Percentiles rank a stretch among this genome's conserved stretches.
Conservation (phyloP, 1,140 invertebrate genomes). For the Temnothorax curvispinosus region DNA sequence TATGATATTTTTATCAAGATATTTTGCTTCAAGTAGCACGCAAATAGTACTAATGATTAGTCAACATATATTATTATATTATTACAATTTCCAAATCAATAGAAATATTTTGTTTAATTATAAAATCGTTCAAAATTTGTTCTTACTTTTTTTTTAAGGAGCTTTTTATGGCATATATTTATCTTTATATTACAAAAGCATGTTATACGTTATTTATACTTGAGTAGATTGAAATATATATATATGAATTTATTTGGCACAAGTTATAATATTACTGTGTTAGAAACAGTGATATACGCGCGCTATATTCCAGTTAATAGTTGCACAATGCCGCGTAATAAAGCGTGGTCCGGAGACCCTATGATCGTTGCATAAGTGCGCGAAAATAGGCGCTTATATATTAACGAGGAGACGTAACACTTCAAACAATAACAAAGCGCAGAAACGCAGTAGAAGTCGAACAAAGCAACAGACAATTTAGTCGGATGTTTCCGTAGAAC, state of each 20-base stretch:
- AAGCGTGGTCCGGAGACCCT: neutral
- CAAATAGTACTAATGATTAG: neutral
- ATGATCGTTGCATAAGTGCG: conserved; percentile 39
- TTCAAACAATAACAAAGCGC: conserved; percentile 51
- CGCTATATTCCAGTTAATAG: conserved; percentile 31
- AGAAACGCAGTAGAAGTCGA: neutral
- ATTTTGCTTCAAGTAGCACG: too few species aligned
- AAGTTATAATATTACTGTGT: neutral
- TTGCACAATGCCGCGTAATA: conserved; percentile 32
- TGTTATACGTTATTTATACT: neutral
- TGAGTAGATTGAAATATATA: neutral
- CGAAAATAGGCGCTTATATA: conserved; percentile 43
- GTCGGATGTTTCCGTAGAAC: too few species aligned
- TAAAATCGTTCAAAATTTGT: neutral
- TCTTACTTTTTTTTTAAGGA: neutral
- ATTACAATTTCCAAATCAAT: neutral
- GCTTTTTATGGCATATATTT: neutral
- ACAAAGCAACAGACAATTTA: conserved; percentile 39
- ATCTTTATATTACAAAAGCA: neutral
- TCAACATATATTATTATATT: neutral
- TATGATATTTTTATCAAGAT: too few species aligned
- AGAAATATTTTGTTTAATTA: neutral
- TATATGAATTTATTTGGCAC: neutral
- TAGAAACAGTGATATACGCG: neutral
- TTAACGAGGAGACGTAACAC: conserved; percentile 43